Base-by-base conservation (phyloP, 1,140 invertebrate genomes). In the Hycleus phaleratus region DNA sequence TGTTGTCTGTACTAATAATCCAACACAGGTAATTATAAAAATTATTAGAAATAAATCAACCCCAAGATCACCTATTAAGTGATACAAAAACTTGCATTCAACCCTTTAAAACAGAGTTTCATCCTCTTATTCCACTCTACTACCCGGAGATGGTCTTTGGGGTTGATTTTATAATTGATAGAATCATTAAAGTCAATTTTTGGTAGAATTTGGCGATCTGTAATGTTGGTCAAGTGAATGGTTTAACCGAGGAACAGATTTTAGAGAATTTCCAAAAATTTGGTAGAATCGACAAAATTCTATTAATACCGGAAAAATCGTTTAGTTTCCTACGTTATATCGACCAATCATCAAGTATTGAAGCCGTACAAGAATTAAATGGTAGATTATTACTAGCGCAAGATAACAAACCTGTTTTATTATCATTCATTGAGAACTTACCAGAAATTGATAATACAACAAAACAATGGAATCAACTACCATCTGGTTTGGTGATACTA, bases 151-250 rank as follows among this genome's bases (percentile, higher is more conserved):
- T 18, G 2, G 18, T 18, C 18, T 18, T 18, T 18, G 18, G 18
- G 18, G 18, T 18, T 18, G 18, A 18, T 18, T 18, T 18, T 1
- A 18, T 18, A 18, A 18, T 1, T 18, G 18, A 44, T 58, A 43
- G 52, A 26, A 40, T 42, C 52, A 38, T 45, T 56, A 56, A 24
- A 46, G 61, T 45, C 45, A 45, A 10, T 12, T 49, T 52, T 53
- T 64, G 49, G 18, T 18, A 73, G 70, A 63, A 71, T 66, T 61
- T 76, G 24, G 71, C 82, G 60, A 77, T 90, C 11, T 85, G 84
- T 59, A 93, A 93, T 78, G 84, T 82, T 10, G 90, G 90, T 18
- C 74, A 91, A 26, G 82, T 81, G 7, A 88, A 84, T 71, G 86
- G 85, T 48, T 74, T 89, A 18, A 76, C 79, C 8, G 78, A 83